phyloP scores from a whole-genome alignment of 2,113 vertebrate genomes.

The Odocoileus hemionus region DNA sequence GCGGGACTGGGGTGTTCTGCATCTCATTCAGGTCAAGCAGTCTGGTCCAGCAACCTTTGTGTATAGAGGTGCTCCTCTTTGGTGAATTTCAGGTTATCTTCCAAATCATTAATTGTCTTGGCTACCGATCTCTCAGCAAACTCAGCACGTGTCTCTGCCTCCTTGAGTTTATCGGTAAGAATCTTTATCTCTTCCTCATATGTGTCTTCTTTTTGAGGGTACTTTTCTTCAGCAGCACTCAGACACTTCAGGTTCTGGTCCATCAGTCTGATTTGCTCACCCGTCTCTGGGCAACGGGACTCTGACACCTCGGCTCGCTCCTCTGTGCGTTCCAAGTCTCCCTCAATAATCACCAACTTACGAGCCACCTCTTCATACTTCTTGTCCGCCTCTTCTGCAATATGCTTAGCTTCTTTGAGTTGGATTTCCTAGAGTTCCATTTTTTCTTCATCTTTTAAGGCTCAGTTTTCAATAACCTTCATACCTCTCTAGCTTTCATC shows the following conservation, averaged over 20 bases:
- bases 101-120: no score
- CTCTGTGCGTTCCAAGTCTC: slow-evolving; percentile 93
- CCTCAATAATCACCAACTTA: slow-evolving; percentile 93
- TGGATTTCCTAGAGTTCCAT: slow-evolving; percentile 94
- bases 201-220: no score
- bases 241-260: slow-evolving; percentile 94
- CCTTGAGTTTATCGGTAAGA: no score
- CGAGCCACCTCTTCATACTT: slow-evolving; percentile 96
- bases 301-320: slow-evolving; percentile 90
- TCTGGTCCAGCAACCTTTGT: no score
- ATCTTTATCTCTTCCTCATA: no score
- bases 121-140: no score
- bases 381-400: slow-evolving; percentile 92
- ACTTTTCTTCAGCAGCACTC: slow-evolving; percentile 92
- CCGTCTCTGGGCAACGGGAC: slow-evolving; percentile 88
- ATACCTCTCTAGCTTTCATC: slow-evolving; percentile 96
- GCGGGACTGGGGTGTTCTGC: no score
- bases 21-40: no score
- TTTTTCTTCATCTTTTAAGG: slow-evolving; percentile 95
- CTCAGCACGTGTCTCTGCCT: no score
- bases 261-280: slow-evolving; percentile 90
- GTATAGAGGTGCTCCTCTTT: no score
- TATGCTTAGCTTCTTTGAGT: slow-evolving; percentile 93
- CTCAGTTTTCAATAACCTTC: slow-evolving; percentile 96
- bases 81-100: no score